phyloP scores from a whole-genome alignment of 2,888 invertebrate species.

The Thelaira solivaga region DNA sequence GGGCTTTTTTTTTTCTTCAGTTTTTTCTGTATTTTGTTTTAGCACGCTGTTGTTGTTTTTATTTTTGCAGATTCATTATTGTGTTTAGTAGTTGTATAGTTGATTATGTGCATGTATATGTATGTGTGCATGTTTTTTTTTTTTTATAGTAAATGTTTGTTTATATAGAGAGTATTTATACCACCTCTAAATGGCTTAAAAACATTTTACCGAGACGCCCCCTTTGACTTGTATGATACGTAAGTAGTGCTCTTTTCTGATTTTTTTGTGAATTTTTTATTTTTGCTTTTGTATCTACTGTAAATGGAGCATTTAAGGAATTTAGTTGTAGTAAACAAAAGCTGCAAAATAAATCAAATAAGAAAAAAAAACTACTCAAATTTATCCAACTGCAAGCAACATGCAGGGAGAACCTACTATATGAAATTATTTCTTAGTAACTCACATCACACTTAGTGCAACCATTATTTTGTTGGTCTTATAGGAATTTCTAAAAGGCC shows the following conservation, averaged over 20 bases:
- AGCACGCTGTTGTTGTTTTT: not conserved
- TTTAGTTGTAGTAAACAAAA: slow-evolving; percentile 7
- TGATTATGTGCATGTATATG: too few species aligned
- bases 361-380: slow-evolving; percentile 31
- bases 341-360: not conserved
- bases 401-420: not conserved
- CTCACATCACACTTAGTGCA: not conserved
- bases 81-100: slow-evolving; percentile 19
- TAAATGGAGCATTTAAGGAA: slow-evolving; percentile 56
- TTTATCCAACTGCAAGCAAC: slow-evolving; percentile 4
- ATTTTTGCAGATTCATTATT: slow-evolving; percentile 16
- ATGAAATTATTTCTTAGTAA: not conserved
- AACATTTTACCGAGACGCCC: slow-evolving; percentile 61
- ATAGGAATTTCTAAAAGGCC: slow-evolving; percentile 12
- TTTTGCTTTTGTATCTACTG: not conserved
- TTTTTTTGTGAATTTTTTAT: not conserved
- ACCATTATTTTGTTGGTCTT: not conserved
- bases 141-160: slow-evolving; percentile 1
- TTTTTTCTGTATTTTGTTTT: too few species aligned
- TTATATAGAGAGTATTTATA: slow-evolving; percentile 61
- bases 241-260: slow-evolving; percentile 57
- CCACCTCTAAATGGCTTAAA: slow-evolving; percentile 62
- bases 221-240: slow-evolving; percentile 56
- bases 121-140: slow-evolving; percentile 15
- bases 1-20: slow-evolving; percentile 63